These are phyloP conservation scores for Laspeyria flexula DNA, from an alignment of 2,888 invertebrate genomes.

Conservation along the genomic window DNA sequence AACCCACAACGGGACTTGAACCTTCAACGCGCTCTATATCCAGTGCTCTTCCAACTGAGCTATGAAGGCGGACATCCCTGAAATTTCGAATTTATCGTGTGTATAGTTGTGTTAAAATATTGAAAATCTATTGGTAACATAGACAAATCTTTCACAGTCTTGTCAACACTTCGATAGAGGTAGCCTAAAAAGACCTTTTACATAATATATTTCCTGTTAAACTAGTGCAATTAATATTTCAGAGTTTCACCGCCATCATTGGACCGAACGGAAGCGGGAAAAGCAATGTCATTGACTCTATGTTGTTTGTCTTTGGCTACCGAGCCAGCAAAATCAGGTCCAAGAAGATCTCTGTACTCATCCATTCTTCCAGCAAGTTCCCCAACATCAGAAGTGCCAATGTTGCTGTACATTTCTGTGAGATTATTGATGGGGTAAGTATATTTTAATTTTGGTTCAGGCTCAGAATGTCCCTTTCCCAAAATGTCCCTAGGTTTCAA, in stretches of 20 bases:
- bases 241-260: slow-evolving; percentile 98
- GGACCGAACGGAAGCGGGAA: slow-evolving; percentile 99
- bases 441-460: neutral
- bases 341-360: slow-evolving; percentile 96
- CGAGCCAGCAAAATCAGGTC: slow-evolving; percentile 97
- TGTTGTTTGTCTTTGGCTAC: slow-evolving; percentile 99
- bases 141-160: no score
- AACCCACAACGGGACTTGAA: no score
- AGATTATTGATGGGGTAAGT: slow-evolving; percentile 91
- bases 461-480: no score
- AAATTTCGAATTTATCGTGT: no score
- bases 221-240: slow-evolving; percentile 50
- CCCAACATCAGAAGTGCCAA: slow-evolving; percentile 91
- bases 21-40: no score
- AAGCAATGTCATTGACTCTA: slow-evolving; percentile 99
- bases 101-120: no score
- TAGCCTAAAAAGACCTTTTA: no score
- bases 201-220: neutral
- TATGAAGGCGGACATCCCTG: no score
- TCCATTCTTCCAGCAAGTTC: slow-evolving; percentile 95
- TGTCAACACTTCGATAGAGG: no score
- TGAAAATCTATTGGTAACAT: no score
- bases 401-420: slow-evolving; percentile 95
- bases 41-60: no score
- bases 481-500: no score